Conservation (phyloP, 1,140 invertebrate species). For the Acromyrmex heyeri region DNA sequence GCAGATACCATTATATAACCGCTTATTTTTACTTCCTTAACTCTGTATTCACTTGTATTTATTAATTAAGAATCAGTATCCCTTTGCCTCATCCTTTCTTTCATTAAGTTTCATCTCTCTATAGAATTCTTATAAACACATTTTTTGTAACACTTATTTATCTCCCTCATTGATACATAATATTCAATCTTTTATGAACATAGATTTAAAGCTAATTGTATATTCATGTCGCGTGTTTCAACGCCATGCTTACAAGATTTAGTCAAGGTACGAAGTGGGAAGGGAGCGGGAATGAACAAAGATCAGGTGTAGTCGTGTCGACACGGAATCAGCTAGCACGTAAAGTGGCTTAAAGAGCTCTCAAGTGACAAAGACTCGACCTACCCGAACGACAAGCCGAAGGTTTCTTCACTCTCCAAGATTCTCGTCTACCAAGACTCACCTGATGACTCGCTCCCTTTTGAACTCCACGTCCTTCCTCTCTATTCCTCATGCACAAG, state of each 20-base stretch:
- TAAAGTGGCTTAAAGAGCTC: constrained; percentile 69
- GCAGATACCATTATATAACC: constrained; percentile 63
- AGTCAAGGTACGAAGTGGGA: background rate
- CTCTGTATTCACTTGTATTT: constrained; percentile 69
- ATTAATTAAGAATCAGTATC: constrained; percentile 78
- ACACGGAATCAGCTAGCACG: constrained; percentile 67
- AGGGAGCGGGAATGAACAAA: background rate
- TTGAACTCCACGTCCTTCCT: constrained; percentile 7
- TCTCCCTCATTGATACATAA: background rate
- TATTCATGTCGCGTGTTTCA: background rate
- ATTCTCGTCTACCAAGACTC: constrained; percentile 50
- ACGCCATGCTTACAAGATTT: constrained; percentile 11
- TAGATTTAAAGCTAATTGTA: background rate
- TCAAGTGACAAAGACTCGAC: constrained; percentile 67
- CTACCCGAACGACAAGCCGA: constrained; percentile 39
- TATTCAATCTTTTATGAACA: constrained; percentile 8
- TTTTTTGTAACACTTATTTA: no score
- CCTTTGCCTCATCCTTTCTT: no score
- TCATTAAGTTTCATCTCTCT: constrained; percentile 3
- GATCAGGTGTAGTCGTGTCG: constrained; percentile 70
- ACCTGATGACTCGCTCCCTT: constrained; percentile 28
- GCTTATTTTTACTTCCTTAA: constrained; percentile 69
- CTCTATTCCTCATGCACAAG: constrained; percentile 6
- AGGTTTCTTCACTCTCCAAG: constrained; percentile 41
- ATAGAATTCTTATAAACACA: background rate